A percentile compares a stretch with the other conserved stretches of the same genome.
These are phyloP conservation scores for Agapornis roseicollis DNA, from an alignment of 2,113 vertebrate genomes.

Conservation along the genomic window DNA sequence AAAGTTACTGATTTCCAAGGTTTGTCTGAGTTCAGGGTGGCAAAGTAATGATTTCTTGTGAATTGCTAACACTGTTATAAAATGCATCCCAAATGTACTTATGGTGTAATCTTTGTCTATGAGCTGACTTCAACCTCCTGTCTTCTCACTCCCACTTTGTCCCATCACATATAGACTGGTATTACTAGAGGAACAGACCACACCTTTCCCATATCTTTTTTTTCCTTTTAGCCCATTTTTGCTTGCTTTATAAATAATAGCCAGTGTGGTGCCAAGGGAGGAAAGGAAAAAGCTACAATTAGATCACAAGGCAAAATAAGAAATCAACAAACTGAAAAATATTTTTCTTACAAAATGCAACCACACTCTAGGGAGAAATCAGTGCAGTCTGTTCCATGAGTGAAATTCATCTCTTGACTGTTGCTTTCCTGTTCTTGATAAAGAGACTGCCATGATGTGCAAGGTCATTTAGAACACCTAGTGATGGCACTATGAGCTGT, in stretches of 20 bases:
- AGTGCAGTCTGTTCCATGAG: neutral
- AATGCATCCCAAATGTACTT: neutral
- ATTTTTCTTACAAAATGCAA: neutral
- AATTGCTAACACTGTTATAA: neutral
- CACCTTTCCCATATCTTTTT: neutral
- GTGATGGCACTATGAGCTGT: rapidly evolving
- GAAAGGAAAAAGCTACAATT: neutral
- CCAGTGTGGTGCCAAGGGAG: neutral
- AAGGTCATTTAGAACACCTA: neutral
- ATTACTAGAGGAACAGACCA: neutral
- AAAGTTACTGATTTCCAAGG: neutral
- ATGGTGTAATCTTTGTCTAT: neutral
- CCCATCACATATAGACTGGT: neutral
- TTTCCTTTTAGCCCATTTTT: neutral
- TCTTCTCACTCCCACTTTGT: neutral
- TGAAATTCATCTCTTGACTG: neutral
- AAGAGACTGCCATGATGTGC: neutral
- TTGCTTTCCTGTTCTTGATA: neutral
- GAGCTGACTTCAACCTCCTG: neutral
- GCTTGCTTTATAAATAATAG: neutral
- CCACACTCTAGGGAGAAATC: neutral
- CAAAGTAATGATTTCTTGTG: neutral
- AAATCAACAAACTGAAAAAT: neutral
- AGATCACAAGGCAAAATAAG: neutral
- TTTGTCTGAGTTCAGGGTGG: neutral